Evolutionary conservation across 2,888 invertebrate species (phyloP).

Genomic region (Pandemis cinnamomeana): DNA sequence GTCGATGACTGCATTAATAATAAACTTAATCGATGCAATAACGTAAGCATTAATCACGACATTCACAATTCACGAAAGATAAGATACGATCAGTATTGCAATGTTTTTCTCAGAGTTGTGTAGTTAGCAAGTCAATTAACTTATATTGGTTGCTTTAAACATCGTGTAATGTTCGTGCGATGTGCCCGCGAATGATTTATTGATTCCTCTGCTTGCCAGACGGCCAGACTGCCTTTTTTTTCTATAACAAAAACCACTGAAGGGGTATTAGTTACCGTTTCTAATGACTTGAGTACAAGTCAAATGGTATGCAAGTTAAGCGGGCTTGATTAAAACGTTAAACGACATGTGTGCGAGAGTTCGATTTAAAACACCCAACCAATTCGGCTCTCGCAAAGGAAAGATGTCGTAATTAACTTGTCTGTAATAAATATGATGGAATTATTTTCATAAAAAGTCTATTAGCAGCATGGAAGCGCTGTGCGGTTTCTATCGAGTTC

Average conservation of each 20-base stretch:
- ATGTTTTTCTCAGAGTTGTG: slow-evolving; percentile 2
- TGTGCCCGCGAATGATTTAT: slow-evolving; percentile 31
- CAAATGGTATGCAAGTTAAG: slow-evolving; percentile 11
- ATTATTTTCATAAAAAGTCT: slow-evolving; percentile 33
- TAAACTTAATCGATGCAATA: slow-evolving; percentile 36
- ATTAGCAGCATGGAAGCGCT: slow-evolving; percentile 15
- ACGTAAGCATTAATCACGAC: slow-evolving; percentile 38
- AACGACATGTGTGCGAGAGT: slow-evolving; percentile 12
- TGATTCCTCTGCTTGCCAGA: slow-evolving; percentile 29
- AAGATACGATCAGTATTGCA: slow-evolving; percentile 23
- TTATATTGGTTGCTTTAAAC: slow-evolving; percentile 14
- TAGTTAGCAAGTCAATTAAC: slow-evolving; percentile 28
- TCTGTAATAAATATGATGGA: slow-evolving; percentile 30
- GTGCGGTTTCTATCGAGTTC: slow-evolving; percentile 16
- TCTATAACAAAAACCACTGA: slow-evolving; percentile 28
- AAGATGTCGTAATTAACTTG: slow-evolving; percentile 25
- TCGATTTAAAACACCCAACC: slow-evolving; percentile 11
- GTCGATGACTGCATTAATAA: slow-evolving; percentile 35
- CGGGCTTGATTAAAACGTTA: slow-evolving; percentile 29
- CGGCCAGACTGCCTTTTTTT: slow-evolving; percentile 23
- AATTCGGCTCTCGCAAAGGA: slow-evolving; percentile 21
- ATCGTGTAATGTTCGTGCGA: slow-evolving; percentile 16
- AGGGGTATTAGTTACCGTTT: slow-evolving; percentile 33
- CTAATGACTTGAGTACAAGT: slow-evolving; percentile 23
- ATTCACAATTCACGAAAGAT: slow-evolving; percentile 22